Evolutionary conservation across 2,797 vertebrate species (phyloP).

Genomic region (Harpagifer antarcticus): DNA sequence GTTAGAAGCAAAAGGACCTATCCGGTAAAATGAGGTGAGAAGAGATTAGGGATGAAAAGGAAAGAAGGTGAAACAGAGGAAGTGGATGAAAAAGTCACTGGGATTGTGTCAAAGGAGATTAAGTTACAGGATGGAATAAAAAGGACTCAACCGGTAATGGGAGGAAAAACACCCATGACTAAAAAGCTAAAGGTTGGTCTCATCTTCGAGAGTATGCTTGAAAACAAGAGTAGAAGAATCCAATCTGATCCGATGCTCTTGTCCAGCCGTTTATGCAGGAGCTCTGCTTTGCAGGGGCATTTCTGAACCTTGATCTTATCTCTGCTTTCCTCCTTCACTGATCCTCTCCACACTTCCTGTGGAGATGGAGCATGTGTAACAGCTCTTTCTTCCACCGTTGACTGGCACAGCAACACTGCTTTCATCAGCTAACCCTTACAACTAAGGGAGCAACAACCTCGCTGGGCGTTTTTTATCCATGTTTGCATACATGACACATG

Average conservation of each 20-base stretch:
- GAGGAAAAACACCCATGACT: constrained; percentile 22
- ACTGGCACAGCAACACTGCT: constrained; percentile 49
- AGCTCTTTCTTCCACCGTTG: constrained; percentile 44
- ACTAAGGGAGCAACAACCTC: constrained; percentile 29
- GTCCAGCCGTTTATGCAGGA: constrained; percentile 40
- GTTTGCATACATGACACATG: constrained; percentile 26
- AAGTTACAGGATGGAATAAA: constrained; percentile 40
- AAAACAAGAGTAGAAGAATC: constrained; percentile 31
- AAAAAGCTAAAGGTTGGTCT: constrained; percentile 15
- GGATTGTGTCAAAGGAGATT: constrained; percentile 23
- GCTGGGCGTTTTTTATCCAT: not conserved
- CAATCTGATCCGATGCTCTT: constrained; percentile 32
- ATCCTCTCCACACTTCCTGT: constrained; percentile 59
- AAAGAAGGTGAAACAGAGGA: constrained; percentile 38
- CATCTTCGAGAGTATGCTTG: constrained; percentile 9
- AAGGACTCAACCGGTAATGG: constrained; percentile 17
- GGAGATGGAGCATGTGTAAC: constrained; percentile 58
- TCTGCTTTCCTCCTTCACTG: constrained; percentile 44
- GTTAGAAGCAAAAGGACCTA: constrained; percentile 41
- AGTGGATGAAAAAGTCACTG: constrained; percentile 43
- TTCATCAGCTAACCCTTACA: constrained; percentile 60
- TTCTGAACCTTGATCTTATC: constrained; percentile 68
- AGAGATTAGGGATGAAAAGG: constrained; percentile 53
- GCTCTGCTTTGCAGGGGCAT: constrained; percentile 55
- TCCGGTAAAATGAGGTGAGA: constrained; percentile 17